Base-by-base conservation (phyloP, 2,797 vertebrate species). In the Scolopax bukidnonensis region DNA sequence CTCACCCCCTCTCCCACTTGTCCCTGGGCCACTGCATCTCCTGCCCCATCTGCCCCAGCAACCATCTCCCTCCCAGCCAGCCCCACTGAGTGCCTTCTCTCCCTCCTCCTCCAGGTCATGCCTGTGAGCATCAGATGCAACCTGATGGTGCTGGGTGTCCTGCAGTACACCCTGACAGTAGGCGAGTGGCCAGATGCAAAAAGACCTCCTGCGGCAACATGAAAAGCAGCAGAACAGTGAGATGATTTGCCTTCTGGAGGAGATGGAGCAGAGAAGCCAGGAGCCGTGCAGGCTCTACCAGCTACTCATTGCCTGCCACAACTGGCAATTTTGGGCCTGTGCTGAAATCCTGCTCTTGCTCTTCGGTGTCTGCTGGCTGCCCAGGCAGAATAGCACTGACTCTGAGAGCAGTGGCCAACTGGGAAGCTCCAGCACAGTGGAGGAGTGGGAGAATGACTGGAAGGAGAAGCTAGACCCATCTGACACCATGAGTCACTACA, bases 131-230 rank as follows among this genome's bases (percentile, higher is more conserved):
- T 45, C 45, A 45, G 10, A 20, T 19, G 20, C 45, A 20, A 20
- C 19, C 45, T 45, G 20, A 45, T 19, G 11, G 45, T 45, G 45
- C 45, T 45, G 45, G 10, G 19, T 19, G 19, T 73, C 5, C 0
- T 54, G 12, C 40, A 10, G 0, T 18, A 47, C 12, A 0, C 8
- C 3, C 24, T 63, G 14, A 12, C 36, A 36, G 36, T 36, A 15
- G 5, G 1, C 20, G 15, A 2, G 4, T 11, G 24, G 19, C 19
- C 15, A 1, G 25, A 51, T 7, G 8, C 8, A 6, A 0, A 16
- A 68, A 17, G 59, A 80, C 11, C 5, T 73, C 21, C 63, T 80
- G 45, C 7, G 9, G 53, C 19, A 60, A 13, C 17, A 6, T 3
- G 17, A 84, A 23, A 12, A 84, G 43, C 21, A 59, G 13, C 7